Percentiles rank a stretch among this genome's conserved stretches.
Conservation (phyloP, 1,140 invertebrate genomes). For the Tetraneura akinire region DNA sequence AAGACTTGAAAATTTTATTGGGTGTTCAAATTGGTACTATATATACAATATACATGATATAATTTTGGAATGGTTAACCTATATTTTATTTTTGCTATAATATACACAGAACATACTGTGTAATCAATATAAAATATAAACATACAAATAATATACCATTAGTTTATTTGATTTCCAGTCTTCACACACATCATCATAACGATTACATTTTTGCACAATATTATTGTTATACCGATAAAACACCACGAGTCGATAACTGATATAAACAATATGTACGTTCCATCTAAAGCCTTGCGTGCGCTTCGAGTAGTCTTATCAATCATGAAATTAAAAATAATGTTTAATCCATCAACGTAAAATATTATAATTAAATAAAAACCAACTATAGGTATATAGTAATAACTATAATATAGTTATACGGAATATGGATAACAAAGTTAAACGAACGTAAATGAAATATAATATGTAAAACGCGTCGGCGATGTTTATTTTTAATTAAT, state of each 20-base stretch:
- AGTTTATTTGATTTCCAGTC: neutral
- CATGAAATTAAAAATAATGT: neutral
- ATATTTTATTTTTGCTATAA: no score
- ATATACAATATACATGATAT: no score
- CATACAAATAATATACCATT: no score
- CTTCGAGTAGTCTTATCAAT: neutral
- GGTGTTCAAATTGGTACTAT: no score
- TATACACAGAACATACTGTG: no score
- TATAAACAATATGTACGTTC: neutral
- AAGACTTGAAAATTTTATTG: no score
- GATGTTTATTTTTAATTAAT: constrained; percentile 35
- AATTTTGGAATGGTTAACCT: no score
- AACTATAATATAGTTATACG: neutral
- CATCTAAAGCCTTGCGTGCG: neutral
- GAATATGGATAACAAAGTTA: constrained; percentile 10
- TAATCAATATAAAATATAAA: no score
- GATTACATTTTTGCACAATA: constrained; percentile 3
- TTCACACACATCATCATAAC: neutral
- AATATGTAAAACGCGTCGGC: neutral
- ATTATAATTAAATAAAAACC: constrained; percentile 20
- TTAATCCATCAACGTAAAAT: constrained; percentile 7
- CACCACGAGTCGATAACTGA: no score
- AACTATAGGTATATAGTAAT: no score
- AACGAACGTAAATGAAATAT: neutral
- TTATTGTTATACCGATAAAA: no score